Evolutionary conservation across 2,797 vertebrate genomes (phyloP), one percentile per base, ranked within the genome.

Genomic region (Eremophila alpestris): DNA sequence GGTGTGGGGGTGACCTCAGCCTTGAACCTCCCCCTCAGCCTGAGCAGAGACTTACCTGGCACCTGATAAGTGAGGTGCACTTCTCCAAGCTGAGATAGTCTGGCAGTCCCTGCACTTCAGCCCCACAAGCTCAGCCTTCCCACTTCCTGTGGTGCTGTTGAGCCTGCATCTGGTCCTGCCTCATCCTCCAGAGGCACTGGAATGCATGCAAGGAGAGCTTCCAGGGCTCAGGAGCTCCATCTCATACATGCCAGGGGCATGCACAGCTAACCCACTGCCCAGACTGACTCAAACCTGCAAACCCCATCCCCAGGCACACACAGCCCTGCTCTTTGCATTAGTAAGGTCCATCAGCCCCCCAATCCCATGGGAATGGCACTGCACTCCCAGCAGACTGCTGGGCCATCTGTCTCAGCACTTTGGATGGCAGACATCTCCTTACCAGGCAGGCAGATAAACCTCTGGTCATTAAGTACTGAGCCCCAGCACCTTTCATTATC

Each of bases 111-210:
- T 51, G 30, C n/a, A 10, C 34, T 49, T 87, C 73, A 48, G 10
- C n/a, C 7, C 64, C 26, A 22, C 38, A 36, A 6, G 24, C 43
- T 71, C 68, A 87, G 34, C 16, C 29, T 40, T 69, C 13, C 26
- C 36, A 13, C 52, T 26, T 38, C 38, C 21, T 1, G 0, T 5
- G 19, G 13, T 30, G 27, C 78, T 56, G 38, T 4, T 41, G 6
- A 56, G 30, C 38, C 23, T 58, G 55, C 24, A 16, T 5, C 75
- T 85, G 22, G 4, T 45, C 23, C 70, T 83, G 30, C 40, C 46
- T 69, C 34, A 38, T 9, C 26, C 40, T 49, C 62, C 12, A 0
- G 19, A 8, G 14, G 48, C 27, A 6, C 49, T 15, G 51, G 41
- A 43, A 36, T 6, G 11, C 20, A 15, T 0, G 0, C 64, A 59